Percentiles rank a stretch among this genome's conserved stretches.
Conservation (phyloP, 1,140 invertebrate genomes). For the Drosophila quadrilineata region DNA sequence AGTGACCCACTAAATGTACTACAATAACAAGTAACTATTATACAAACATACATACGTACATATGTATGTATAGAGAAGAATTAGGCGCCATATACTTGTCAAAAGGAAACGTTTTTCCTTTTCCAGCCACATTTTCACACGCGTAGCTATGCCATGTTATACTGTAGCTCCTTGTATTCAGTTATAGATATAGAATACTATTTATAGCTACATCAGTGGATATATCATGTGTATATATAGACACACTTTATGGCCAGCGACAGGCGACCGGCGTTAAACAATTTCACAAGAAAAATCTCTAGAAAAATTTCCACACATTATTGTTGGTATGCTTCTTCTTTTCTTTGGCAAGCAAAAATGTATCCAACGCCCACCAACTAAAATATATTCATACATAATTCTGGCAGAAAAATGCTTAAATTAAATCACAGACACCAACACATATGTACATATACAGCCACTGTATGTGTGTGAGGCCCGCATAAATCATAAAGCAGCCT, state of each 20-base stretch:
- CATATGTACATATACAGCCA: background rate
- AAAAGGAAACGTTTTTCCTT: background rate
- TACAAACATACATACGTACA: background rate
- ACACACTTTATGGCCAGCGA: slow-evolving; percentile 61
- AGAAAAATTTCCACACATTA: slow-evolving; percentile 57
- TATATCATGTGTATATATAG: slow-evolving; percentile 12
- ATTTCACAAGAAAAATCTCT: slow-evolving; percentile 28
- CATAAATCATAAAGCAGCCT: slow-evolving; percentile 37
- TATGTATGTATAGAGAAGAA: background rate
- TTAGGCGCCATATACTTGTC: slow-evolving; percentile 16
- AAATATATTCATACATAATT: too few relatives aligned
- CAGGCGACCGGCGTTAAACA: slow-evolving; percentile 58
- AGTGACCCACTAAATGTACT: slow-evolving; percentile 24
- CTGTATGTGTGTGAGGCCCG: slow-evolving; percentile 23
- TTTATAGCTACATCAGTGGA: slow-evolving; percentile 41
- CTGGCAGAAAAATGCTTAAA: slow-evolving; percentile 16
- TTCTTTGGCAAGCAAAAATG: slow-evolving; percentile 26
- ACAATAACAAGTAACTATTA: background rate
- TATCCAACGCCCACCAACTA: slow-evolving; percentile 30
- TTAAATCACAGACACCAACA: slow-evolving; percentile 14
- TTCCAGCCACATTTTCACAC: slow-evolving; percentile 17
- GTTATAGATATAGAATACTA: slow-evolving; percentile 48
- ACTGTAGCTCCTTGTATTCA: too few relatives aligned
- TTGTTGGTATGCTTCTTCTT: slow-evolving; percentile 20
- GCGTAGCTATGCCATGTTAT: slow-evolving; percentile 6